Evolutionary conservation across 2,888 invertebrate species (phyloP).

Genomic region (Dascillus cervinus): DNA sequence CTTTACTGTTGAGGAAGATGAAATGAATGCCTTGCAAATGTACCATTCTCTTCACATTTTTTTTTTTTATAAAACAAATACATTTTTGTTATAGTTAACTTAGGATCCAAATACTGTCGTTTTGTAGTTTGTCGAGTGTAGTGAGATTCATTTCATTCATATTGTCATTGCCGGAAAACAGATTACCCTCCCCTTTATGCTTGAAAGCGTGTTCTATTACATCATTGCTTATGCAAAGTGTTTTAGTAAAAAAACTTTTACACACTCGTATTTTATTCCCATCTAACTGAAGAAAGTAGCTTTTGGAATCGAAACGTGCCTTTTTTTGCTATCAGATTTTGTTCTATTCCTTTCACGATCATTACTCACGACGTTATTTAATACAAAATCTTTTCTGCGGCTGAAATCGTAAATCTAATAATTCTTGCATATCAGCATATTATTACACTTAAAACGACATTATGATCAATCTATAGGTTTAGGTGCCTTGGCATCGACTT

Average conservation of each 20-base stretch:
- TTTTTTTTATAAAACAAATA: too few relatives aligned
- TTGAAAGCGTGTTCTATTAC: conserved; percentile 17
- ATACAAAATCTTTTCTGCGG: conserved; percentile 10
- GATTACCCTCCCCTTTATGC: conserved; percentile 11
- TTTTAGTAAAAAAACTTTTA: conserved; percentile 15
- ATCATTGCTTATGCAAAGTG: conserved; percentile 15
- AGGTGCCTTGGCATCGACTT: conserved; percentile 6
- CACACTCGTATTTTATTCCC: conserved; percentile 9
- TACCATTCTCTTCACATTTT: too few relatives aligned
- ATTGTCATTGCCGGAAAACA: too few relatives aligned
- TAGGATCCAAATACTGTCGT: too few relatives aligned
- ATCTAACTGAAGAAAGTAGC: conserved; percentile 7
- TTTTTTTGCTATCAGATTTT: conserved; percentile 6
- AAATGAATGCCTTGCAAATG: too few relatives aligned
- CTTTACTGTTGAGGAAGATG: too few relatives aligned
- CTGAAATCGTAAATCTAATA: conserved; percentile 10
- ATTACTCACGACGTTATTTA: conserved; percentile 10
- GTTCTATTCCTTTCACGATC: conserved; percentile 10
- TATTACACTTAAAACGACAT: conserved; percentile 12
- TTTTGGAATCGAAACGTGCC: conserved; percentile 7
- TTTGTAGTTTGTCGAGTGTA: too few relatives aligned
- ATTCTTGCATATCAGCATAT: conserved; percentile 6
- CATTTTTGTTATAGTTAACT: too few relatives aligned
- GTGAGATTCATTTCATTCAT: too few relatives aligned
- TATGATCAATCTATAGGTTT: conserved; percentile 8